phyloP scores from a whole-genome alignment of 2,113 vertebrate species.

The Cottus gobio region DNA sequence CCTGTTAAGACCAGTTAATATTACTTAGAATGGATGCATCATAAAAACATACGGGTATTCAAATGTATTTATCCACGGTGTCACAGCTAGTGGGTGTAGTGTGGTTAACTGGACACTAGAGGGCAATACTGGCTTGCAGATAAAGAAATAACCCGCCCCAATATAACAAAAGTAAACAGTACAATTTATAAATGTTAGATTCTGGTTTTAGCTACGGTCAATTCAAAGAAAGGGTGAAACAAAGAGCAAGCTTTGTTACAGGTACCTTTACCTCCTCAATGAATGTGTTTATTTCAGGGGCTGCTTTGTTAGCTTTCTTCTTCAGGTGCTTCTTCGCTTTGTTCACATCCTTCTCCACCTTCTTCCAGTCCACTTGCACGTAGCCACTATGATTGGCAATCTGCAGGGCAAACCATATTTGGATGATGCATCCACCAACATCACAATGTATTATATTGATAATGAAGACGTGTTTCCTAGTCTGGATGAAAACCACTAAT shows the following conservation, averaged over 20 bases:
- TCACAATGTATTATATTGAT: not conserved
- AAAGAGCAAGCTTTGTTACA: conserved; percentile 48
- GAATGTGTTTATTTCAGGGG: conserved; percentile 94
- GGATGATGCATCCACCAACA: not conserved
- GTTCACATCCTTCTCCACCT: conserved; percentile 98
- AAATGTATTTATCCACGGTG: not conserved
- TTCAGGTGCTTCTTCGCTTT: conserved; percentile 98
- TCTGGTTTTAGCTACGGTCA: not conserved
- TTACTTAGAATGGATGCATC: not conserved
- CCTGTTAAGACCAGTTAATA: not conserved
- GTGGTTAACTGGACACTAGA: conserved; percentile 42
- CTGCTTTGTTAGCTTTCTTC: conserved; percentile 95
- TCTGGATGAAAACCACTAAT: not conserved
- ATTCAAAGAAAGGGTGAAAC: not conserved
- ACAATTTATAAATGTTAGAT: not conserved
- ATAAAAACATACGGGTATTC: not conserved
- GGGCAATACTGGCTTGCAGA: conserved; percentile 38
- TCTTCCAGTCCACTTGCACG: conserved; percentile 97
- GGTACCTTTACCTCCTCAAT: conserved; percentile 95
- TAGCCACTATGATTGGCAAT: conserved; percentile 98
- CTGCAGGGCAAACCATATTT: conserved; percentile 68
- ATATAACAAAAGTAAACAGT: no score
- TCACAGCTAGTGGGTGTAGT: conserved; percentile 35
- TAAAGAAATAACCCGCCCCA: not conserved
- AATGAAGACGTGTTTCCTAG: not conserved